Conservation (phyloP, 2,113 vertebrate genomes). For the Platichthys flesus region DNA sequence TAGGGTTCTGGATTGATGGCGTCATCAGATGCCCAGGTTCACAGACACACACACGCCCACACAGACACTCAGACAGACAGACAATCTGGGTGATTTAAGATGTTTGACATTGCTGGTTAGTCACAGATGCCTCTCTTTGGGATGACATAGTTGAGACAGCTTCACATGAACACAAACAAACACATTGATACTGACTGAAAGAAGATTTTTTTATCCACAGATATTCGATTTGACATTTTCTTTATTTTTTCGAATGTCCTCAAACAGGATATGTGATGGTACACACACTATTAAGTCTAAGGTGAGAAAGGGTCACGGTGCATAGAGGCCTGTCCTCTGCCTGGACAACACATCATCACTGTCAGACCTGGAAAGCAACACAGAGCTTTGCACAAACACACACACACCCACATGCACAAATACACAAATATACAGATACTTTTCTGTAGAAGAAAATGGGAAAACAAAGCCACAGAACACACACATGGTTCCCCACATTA, state of each 20-base stretch:
- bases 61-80: constrained; percentile 4
- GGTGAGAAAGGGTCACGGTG: constrained; percentile 22
- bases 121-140: constrained; percentile 62
- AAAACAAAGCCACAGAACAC: neutral
- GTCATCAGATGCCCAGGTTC: constrained; percentile 13
- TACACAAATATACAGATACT: neutral
- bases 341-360: constrained; percentile 61
- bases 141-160: neutral
- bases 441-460: neutral
- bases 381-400: neutral
- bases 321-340: neutral
- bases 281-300: neutral
- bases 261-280: constrained; percentile 22
- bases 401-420: neutral
- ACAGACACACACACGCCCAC: constrained; percentile 2
- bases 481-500: neutral
- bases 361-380: constrained; percentile 41
- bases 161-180: constrained; percentile 32
- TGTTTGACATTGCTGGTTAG: constrained; percentile 48
- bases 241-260: neutral
- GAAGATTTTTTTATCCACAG: neutral
- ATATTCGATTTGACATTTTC: constrained; percentile 19
- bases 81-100: constrained; percentile 64
- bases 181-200: constrained; percentile 2
- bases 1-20: constrained; percentile 1